These are phyloP conservation scores for Odobenus rosmarus DNA, from an alignment of 2,113 vertebrate species.

Conservation along the genomic window DNA sequence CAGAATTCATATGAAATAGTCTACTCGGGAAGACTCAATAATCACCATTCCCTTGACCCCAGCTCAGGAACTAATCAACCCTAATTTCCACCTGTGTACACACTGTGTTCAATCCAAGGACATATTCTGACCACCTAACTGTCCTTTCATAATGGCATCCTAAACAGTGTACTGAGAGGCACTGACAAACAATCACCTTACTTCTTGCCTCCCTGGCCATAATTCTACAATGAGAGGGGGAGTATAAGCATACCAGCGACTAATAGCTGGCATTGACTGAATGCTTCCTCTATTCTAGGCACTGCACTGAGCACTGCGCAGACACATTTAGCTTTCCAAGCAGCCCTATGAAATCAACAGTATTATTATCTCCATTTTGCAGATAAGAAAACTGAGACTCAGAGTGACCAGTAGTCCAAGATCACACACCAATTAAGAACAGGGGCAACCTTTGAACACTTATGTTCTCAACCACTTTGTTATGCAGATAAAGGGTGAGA, in stretches of 20 bases:
- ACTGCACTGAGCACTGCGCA: neutral
- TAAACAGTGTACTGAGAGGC: neutral
- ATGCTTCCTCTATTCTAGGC: neutral
- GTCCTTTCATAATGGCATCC: neutral
- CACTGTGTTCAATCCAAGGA: neutral
- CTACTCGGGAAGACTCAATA: neutral
- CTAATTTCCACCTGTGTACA: neutral
- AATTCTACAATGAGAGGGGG: neutral
- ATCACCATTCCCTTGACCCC: neutral
- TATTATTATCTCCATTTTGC: neutral
- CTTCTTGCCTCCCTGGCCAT: neutral
- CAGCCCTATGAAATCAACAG: neutral
- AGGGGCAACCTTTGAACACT: neutral
- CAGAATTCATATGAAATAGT: neutral
- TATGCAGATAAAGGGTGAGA: neutral
- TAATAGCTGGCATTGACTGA: neutral
- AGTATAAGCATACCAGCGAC: neutral
- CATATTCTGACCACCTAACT: neutral
- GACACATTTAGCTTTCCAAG: neutral
- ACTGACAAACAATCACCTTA: neutral
- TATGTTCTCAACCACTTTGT: neutral
- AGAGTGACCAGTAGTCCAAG: neutral
- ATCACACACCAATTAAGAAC: neutral
- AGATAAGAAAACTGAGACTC: constrained; percentile 8
- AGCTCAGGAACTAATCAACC: neutral